A percentile compares a stretch with the other conserved stretches of the same genome.
Evolutionary conservation across 35 echinoderm and acorn worm species (phyloP).

Genomic region (Ptychodera flava): DNA sequence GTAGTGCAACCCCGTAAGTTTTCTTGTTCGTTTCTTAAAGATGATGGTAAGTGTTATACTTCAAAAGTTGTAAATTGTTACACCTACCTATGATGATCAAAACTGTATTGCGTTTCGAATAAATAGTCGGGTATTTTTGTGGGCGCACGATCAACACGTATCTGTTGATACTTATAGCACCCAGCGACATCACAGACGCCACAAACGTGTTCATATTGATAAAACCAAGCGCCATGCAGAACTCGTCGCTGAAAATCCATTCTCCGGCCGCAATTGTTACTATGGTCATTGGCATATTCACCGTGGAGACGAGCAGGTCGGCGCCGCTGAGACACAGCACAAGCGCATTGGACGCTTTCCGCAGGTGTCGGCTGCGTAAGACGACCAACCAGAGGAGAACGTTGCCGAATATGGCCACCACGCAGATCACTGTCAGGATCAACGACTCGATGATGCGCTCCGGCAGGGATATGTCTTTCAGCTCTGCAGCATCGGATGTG

Average conservation of each 20-base stretch:
- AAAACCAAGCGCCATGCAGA: constrained; percentile 60
- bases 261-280: constrained; percentile 37
- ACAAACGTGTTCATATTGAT: constrained; percentile 87
- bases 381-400: constrained; percentile 73
- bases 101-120: constrained; percentile 55
- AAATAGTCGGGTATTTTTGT: constrained; percentile 50
- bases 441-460: constrained; percentile 69
- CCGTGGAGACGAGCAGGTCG: constrained; percentile 58
- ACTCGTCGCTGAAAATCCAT: constrained; percentile 13
- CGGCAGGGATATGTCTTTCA: not conserved
- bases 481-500: no score
- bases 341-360: constrained; percentile 75
- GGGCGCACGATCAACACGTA: constrained; percentile 80
- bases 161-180: constrained; percentile 85
- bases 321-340: constrained; percentile 88
- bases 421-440: constrained; percentile 43
- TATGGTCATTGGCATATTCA: constrained; percentile 82
- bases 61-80: not conserved
- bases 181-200: constrained; percentile 93
- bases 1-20: not conserved
- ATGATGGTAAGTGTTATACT: not conserved
- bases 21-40: not conserved
- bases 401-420: constrained; percentile 70
- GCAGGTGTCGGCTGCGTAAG: constrained; percentile 41
- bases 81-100: constrained; percentile 72